Evolutionary conservation across 2,797 vertebrate genomes (phyloP), one percentile per base, ranked within the genome.

Genomic region (Spizella passerina): DNA sequence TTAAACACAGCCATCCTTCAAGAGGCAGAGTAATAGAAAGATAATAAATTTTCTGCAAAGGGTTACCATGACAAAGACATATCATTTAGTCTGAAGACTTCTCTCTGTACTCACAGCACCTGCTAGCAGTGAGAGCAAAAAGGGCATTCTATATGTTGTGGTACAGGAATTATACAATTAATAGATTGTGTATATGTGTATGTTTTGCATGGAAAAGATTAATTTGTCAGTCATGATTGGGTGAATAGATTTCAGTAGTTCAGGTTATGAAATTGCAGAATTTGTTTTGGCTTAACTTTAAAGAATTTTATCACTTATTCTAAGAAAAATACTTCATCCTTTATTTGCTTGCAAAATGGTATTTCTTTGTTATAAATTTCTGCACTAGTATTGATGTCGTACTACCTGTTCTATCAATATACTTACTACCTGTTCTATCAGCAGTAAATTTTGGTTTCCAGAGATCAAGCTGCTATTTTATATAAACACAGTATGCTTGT

Each of bases 241-340:
- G 7, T 53, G 14, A 71, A 47, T 23, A 30, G 34, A 61, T 47
- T 88, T 32, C 16, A 34, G 30, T 79, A 82, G 52, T 66, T 90
- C 30, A 79, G 26, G 15, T 86, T 88, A 30, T 29, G 61, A 29
- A 82, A 69, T 56, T 27, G 13, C 22, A 75, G 56, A 17, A 14
- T 77, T 94, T 87, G 43, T 16, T 88, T 96, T 94, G 46, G 18
- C 41, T 75, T 88, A 46, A 34, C 39, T 93, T 82, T 24, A 93
- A 82, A 66, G 36, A 43, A 63, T 90, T 88, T 93, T 55, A 41
- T 79, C 32, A 29, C 24, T 88, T 63, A 6, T 46, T 78, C 34
- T 43, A 43, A 43, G 43, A 29, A 79, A 90, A 79, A 29, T 10
- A 12, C 3, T 24, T 61, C 3, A 21, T 66, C 30, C 7, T 88